Evolutionary conservation across 2,797 vertebrate species (phyloP).

Genomic region (Jordanella pulchra): DNA sequence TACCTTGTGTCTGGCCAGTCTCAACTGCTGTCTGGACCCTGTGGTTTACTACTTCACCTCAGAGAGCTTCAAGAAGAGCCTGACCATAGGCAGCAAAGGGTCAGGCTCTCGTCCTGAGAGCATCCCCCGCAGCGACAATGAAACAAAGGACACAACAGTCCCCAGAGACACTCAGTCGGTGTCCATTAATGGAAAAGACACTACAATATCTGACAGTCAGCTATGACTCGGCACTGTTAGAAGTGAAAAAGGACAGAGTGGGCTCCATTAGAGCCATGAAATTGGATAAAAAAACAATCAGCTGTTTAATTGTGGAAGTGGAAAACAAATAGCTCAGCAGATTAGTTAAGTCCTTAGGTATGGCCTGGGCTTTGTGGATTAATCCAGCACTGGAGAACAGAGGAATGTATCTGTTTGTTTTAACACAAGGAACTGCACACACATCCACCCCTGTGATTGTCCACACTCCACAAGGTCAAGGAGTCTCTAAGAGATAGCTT

Average conservation of each 20-base stretch:
- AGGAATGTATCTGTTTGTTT: constrained; percentile 70
- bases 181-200: constrained; percentile 86
- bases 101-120: constrained; percentile 84
- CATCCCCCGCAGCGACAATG: constrained; percentile 83
- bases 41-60: constrained; percentile 98
- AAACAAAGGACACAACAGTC: constrained; percentile 60
- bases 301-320: constrained; percentile 64
- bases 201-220: constrained; percentile 83
- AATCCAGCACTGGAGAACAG: constrained; percentile 56
- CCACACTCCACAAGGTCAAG: constrained; percentile 23
- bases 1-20: constrained; percentile 91
- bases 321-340: constrained; percentile 75
- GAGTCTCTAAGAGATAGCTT: constrained; percentile 35
- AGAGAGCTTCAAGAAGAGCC: constrained; percentile 96
- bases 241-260: constrained; percentile 2
- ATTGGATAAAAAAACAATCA: constrained; percentile 54
- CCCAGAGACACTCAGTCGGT: constrained; percentile 59
- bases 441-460: constrained; percentile 23
- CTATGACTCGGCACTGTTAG: constrained; percentile 61
- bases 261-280: constrained; percentile 31
- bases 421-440: constrained; percentile 51
- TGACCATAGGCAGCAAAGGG: constrained; percentile 85
- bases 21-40: constrained; percentile 97
- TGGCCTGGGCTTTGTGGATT: constrained; percentile 72
- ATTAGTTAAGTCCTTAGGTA: constrained; percentile 71